Evolutionary conservation across 2,113 vertebrate species (phyloP), one percentile per base, ranked within the genome.

Genomic region (Procapra przewalskii): DNA sequence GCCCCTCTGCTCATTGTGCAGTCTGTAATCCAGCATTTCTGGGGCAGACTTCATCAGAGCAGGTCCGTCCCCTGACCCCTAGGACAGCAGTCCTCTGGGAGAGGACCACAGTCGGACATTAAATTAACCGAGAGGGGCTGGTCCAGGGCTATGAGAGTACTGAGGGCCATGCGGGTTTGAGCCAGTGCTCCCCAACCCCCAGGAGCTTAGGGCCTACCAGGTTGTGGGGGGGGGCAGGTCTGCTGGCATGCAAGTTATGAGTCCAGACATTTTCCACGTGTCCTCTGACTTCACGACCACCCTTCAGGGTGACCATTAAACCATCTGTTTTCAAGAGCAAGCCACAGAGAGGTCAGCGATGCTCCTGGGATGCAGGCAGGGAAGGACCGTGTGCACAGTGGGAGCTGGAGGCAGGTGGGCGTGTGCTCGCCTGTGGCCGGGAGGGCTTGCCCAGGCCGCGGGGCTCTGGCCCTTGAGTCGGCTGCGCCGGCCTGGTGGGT

Each of bases 401-500:
- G 33, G 55, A 7, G 33, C 1, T 1, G 15, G 36, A n/a, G 17
- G 17, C 13, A 5, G 79, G 52, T 10, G 15, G n/a, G 8, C 0
- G 1, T 0, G 2, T 4, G 33, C 48, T 10, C 4, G 0, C 25
- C 11, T 40, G 27, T 3, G 67, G 25, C 2, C 7, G 0, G 52
- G 25, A 8, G 2, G 40, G 1, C 15, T 3, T n/a, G 5, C 31
- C 43, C 1, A 0, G 52, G 45, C 77, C 6, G 3, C 1, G 6
- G 81, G 54, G 8, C 19, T 4, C 3, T 0, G 27, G 67, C 77
- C 48, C 1, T 0, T 3, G 7, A 16, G 3, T 7, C 6, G 0
- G 12, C 13, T 0, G 1, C 1, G 3, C n/a, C 14, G 4, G 52
- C 8, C 0, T 1, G 2, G n/a, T 0, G 0, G 15, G 23, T 25